These are phyloP conservation scores for Acrocephalus arundinaceus DNA, from an alignment of 2,113 vertebrate species.

Conservation along the genomic window DNA sequence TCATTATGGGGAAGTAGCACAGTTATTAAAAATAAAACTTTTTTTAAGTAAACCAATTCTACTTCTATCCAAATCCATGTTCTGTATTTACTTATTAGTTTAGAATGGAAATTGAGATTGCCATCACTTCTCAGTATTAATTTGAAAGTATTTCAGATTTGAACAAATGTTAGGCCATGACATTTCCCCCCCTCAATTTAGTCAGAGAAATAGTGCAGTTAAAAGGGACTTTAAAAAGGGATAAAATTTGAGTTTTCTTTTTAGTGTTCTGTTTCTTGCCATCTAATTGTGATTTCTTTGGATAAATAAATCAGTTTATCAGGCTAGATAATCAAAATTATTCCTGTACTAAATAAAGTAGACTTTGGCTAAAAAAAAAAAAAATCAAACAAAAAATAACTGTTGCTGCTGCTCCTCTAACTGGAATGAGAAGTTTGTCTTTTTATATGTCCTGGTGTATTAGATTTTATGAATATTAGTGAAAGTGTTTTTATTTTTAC, in stretches of 20 bases:
- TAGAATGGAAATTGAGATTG: background rate
- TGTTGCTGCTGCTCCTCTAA: background rate
- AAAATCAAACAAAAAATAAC: background rate
- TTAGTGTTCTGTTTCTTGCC: background rate
- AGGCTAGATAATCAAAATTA: background rate
- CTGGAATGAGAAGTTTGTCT: background rate
- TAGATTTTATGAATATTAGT: background rate
- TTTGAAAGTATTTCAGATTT: background rate
- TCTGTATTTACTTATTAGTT: background rate
- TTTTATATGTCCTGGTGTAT: background rate
- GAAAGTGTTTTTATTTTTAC: background rate
- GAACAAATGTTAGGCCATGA: background rate
- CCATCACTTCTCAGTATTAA: background rate
- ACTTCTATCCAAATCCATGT: background rate
- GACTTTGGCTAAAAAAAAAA: background rate
- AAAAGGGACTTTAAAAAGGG: background rate
- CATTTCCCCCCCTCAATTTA: fast-evolving
- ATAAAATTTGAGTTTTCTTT: background rate
- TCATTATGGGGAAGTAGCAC: background rate
- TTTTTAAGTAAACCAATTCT: background rate
- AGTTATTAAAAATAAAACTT: background rate
- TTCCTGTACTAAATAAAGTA: background rate
- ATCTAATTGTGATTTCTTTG: background rate
- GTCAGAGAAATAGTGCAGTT: background rate
- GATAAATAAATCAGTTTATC: background rate